Conservation (phyloP, 2,113 vertebrate genomes). For the Cettia cetti region DNA sequence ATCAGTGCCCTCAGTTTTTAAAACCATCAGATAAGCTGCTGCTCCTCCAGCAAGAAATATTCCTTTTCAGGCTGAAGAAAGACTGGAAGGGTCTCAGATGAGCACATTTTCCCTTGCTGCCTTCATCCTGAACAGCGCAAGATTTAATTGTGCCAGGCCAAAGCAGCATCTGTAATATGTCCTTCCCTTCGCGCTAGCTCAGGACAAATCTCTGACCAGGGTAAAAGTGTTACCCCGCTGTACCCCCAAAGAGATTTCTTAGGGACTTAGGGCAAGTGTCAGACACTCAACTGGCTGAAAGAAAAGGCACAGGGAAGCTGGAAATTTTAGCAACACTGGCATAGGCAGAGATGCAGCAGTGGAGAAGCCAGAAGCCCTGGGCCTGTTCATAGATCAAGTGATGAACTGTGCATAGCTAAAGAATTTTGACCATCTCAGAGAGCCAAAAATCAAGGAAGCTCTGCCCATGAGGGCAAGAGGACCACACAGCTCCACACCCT, state of each 20-base stretch:
- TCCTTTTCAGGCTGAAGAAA: background rate
- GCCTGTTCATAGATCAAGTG: background rate
- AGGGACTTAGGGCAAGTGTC: background rate
- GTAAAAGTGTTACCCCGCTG: background rate
- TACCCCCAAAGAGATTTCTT: background rate
- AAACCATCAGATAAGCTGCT: background rate
- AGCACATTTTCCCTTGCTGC: background rate
- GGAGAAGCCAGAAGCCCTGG: background rate
- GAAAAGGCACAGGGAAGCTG: background rate
- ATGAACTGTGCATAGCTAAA: background rate
- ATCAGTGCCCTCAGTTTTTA: background rate
- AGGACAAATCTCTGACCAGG: background rate
- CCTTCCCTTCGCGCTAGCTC: background rate
- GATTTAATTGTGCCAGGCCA: background rate
- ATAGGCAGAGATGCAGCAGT: accelerated
- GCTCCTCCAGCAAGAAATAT: background rate
- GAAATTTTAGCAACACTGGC: background rate
- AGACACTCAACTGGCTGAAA: accelerated
- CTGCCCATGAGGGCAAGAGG: accelerated
- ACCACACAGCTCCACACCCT: background rate
- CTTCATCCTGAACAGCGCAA: background rate
- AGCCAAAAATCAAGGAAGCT: background rate
- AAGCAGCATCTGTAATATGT: background rate
- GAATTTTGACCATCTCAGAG: background rate
- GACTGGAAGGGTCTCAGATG: background rate